Conservation (phyloP, 2,888 invertebrate genomes). For the Dorcus hopei region DNA sequence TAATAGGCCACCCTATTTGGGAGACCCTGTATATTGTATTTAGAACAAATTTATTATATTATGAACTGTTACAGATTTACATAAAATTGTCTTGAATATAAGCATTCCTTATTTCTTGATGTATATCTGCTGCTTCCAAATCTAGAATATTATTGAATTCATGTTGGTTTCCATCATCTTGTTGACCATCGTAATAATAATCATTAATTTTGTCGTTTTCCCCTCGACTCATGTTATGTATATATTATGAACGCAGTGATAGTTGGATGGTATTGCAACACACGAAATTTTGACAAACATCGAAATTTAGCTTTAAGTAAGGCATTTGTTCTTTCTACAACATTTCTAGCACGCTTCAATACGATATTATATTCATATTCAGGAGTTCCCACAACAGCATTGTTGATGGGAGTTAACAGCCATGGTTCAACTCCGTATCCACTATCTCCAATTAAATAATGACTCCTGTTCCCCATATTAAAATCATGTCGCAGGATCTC, state of each 20-base stretch:
- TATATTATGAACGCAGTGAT: conserved; percentile 25
- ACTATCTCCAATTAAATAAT: conserved; percentile 23
- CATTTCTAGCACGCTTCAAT: conserved; percentile 23
- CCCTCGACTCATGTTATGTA: background rate
- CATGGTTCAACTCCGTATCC: conserved; percentile 26
- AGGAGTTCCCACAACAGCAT: conserved; percentile 16
- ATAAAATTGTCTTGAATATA: no score
- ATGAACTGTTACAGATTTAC: no score
- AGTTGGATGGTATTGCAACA: conserved; percentile 27
- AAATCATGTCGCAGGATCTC: conserved; percentile 7
- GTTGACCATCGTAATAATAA: no score
- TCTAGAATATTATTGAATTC: no score
- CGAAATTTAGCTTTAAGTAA: conserved; percentile 30
- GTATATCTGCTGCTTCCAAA: no score
- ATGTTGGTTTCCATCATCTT: no score
- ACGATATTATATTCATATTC: conserved; percentile 22
- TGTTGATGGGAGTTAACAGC: conserved; percentile 24
- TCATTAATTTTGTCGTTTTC: no score
- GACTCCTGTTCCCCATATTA: background rate
- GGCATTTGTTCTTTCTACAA: conserved; percentile 28
- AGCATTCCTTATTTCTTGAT: no score
- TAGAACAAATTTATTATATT: no score
- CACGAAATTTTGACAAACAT: conserved; percentile 27
- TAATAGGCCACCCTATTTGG: no score
- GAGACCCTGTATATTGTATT: no score